phyloP scores from a whole-genome alignment of 2,888 invertebrate genomes.

The Stenotaenia linearis region DNA sequence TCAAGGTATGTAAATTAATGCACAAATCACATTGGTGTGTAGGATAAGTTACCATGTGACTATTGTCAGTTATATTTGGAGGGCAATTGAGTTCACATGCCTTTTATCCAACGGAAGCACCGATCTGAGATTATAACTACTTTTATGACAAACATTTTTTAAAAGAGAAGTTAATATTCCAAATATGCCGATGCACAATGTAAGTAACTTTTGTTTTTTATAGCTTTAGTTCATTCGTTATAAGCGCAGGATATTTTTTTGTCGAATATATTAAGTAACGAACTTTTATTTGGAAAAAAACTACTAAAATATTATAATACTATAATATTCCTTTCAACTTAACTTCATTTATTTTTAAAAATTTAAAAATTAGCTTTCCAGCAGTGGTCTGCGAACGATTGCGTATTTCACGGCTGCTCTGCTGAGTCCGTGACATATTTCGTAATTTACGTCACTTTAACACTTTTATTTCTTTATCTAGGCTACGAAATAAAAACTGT shows the following conservation, averaged over 20 bases:
- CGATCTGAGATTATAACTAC: background rate
- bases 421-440: background rate
- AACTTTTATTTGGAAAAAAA: background rate
- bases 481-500: background rate
- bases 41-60: background rate
- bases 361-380: background rate
- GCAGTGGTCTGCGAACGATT: background rate
- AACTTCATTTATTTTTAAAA: too few relatives aligned
- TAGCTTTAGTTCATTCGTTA: too few relatives aligned
- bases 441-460: background rate
- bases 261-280: too few relatives aligned
- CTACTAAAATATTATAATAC: too few relatives aligned
- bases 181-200: background rate
- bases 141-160: background rate
- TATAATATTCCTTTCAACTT: too few relatives aligned
- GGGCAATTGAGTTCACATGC: background rate
- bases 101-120: background rate
- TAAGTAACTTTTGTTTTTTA: background rate
- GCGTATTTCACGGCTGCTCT: background rate
- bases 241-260: too few relatives aligned
- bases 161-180: background rate
- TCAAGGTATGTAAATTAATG: slow-evolving; percentile 15
- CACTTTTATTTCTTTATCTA: background rate
- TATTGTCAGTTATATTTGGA: background rate
- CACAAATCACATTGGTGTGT: background rate